Evolutionary conservation across 2,888 invertebrate species (phyloP), one percentile per base, ranked within the genome.

Genomic region (Caenorhabditis sulstoni): DNA sequence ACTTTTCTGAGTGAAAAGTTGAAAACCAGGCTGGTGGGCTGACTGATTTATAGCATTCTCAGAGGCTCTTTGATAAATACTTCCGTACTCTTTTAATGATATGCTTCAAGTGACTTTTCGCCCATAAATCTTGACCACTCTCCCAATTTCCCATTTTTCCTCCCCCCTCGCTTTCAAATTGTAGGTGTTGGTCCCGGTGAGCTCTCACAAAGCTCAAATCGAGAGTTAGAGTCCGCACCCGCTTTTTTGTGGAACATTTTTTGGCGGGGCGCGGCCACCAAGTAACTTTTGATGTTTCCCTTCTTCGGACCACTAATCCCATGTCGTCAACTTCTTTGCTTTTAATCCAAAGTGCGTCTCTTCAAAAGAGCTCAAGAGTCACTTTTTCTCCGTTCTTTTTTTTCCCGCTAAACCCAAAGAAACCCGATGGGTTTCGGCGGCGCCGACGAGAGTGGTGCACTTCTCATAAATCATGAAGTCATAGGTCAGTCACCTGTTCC

Each of bases 91-190:
- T n/a, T 39, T 11, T 73, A 73, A 73, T 73, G 58, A 29, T 73
- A 73, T 73, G 41, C 64, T 71, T 20, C 59, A 23, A 45, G 29
- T 29, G 29, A 29, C 29, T 70, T 50, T 52, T 12, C 29, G 35
- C 39, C 41, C 58, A 58, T 73, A 73, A 73, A 73, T 73, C 73
- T 55, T 22, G 58, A 50, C 49, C 73, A 71, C 73, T 73, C 50
- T 73, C 37, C 61, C 53, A 44, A 41, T 61, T 61, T 59, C 55
- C 61, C 41, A n/a, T 29, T 29, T 29, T 29, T 29, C 29, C 29
- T 29, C 29, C 3, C 29, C 7, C 7, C 7, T 29, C 61, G 37
- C 55, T 37, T 47, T 47, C 29, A 29, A 70, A 71, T 62, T 57
- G 73, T 58, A 58, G 57, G 64, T 64, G 64, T 50, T 50, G 55